Conservation (phyloP, 2,888 invertebrate species). For the Drosophila melanocephala region DNA sequence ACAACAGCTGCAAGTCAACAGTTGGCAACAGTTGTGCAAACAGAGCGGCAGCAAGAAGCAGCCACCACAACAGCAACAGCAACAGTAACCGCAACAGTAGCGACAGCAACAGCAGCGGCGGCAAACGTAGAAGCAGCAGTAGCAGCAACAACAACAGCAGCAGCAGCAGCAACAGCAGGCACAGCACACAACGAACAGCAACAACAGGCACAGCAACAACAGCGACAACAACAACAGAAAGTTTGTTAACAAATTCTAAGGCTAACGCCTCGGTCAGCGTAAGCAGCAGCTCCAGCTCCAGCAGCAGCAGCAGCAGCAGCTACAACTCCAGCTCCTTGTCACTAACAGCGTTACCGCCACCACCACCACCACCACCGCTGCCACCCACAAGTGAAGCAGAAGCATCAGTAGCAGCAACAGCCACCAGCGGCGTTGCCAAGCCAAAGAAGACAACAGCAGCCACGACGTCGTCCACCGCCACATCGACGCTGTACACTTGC, state of each 20-base stretch:
- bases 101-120: conserved; percentile 14
- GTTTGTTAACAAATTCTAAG: conserved; percentile 58
- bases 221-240: conserved; percentile 31
- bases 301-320: conserved; percentile 17
- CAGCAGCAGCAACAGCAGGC: conserved; percentile 18
- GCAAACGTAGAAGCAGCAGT: conserved; percentile 18
- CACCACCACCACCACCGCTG: conserved; percentile 35
- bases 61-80: conserved; percentile 25
- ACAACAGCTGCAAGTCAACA: conserved; percentile 55
- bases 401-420: conserved; percentile 32
- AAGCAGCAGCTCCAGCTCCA: conserved; percentile 16
- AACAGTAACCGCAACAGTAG: conserved; percentile 33
- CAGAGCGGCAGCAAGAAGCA: conserved; percentile 30
- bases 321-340: conserved; percentile 20
- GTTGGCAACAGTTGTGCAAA: conserved; percentile 65
- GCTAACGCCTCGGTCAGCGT: conserved; percentile 68
- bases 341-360: conserved; percentile 28
- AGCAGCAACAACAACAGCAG: conserved; percentile 24
- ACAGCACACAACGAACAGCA: conserved; percentile 20
- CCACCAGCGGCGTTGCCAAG: conserved; percentile 21
- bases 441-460: conserved; percentile 26
- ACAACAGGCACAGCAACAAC: conserved; percentile 22
- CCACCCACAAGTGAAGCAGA: conserved; percentile 25
- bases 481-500: conserved; percentile 78
- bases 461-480: conserved; percentile 46